Base-by-base conservation (phyloP, 1,140 invertebrate species). In the Drosophila prosaltans region DNA sequence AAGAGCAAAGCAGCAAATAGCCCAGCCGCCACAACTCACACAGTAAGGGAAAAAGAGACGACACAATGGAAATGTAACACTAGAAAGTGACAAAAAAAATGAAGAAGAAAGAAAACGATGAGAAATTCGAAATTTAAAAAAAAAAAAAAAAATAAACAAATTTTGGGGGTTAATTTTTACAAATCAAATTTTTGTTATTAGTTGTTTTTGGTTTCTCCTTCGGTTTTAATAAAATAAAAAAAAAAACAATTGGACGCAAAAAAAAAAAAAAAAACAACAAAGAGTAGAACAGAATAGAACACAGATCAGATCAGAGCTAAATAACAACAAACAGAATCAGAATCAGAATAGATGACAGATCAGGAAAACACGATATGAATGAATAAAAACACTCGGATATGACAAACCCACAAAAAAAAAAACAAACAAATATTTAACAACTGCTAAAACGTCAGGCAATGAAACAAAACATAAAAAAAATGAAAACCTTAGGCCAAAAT, bases 241-340 rank as follows among this genome's bases (percentile, higher is more conserved):
- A 30, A 30, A 30, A 30, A 51, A 74, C 66, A 80, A 65, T 86
- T 86, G 74, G 82, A 86, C 78, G 82, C 81, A 85, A 85, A 85
- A 86, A 82, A 70, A 30, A 2, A 30, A 30, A 41, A 32, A 55
- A 48, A 16, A 16, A 16, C 16, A 16, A 16, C n/a, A 28, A 63
- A 80, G 66, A 78, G 69, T 61, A 76, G 41, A 76, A 66, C 65
- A 76, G 45, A 21, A 58, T 2, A 16, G 39, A 45, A 39, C n/a
- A 16, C 16, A 16, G 41, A 63, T 62, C 32, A 72, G 51, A 43
- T 51, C 24, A 62, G 48, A 58, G 54, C 40, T 3, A 32, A 55
- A 48, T 8, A 45, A 57, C 57, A 64, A 43, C 41, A 63, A 70
- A 65, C 59, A 11, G 59, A 65, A 63, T 68, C 30, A 57, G 59